A percentile compares a stretch with the other conserved stretches of the same genome.
These are phyloP conservation scores for Nemoura dubitans DNA, from an alignment of 2,888 invertebrate species.

Conservation along the genomic window DNA sequence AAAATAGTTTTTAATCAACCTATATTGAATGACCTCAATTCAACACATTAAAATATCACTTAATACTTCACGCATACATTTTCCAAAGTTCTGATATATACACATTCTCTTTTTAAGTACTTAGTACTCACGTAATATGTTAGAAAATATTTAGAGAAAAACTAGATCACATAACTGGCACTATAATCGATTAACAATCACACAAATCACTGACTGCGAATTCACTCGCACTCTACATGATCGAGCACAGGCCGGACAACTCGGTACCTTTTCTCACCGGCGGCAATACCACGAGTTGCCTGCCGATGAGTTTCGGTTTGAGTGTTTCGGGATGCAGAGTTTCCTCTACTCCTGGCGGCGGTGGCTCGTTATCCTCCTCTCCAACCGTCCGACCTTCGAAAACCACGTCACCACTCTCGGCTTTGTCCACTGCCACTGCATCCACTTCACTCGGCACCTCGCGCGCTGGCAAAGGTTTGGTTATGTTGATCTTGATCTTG, in stretches of 20 bases:
- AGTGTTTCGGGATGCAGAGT: conserved; percentile 56
- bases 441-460: conserved; percentile 61
- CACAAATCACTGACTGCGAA: background rate
- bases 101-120: background rate
- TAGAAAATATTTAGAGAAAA: background rate
- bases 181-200: conserved; percentile 38
- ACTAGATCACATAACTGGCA: conserved; percentile 38
- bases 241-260: conserved; percentile 85
- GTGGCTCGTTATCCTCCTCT: conserved; percentile 56
- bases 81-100: background rate
- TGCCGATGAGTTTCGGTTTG: conserved; percentile 73
- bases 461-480: conserved; percentile 66
- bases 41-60: background rate
- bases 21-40: background rate
- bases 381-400: conserved; percentile 30
- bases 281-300: conserved; percentile 75
- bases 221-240: conserved; percentile 70
- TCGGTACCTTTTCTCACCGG: conserved; percentile 79
- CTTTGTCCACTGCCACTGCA: conserved; percentile 56
- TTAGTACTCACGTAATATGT: background rate
- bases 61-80: background rate
- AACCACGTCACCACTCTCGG: conserved; percentile 36
- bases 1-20: background rate
- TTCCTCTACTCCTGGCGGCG: conserved; percentile 65
- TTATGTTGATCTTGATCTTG: conserved; percentile 85